Conservation (phyloP, 1,140 invertebrate species). For the Drosophila navojoa region DNA sequence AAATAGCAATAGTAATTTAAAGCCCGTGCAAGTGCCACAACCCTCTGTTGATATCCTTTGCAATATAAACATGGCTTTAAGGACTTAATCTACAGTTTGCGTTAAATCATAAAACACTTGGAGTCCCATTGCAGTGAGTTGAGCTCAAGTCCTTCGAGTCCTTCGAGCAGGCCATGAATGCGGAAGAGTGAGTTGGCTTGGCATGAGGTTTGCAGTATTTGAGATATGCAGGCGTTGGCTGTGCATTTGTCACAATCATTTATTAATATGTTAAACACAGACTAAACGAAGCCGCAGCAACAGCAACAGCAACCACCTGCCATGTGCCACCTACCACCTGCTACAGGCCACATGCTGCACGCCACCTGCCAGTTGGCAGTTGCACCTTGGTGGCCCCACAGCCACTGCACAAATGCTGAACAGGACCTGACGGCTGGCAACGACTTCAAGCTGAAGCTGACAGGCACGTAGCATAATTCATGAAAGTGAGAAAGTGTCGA, state of each 20-base stretch:
- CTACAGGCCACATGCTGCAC: no score
- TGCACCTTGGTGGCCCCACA: slow-evolving; percentile 47
- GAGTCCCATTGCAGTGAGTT: not conserved
- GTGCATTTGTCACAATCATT: slow-evolving; percentile 75
- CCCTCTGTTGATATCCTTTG: no score
- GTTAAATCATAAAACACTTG: slow-evolving; percentile 27
- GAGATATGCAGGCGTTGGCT: slow-evolving; percentile 43
- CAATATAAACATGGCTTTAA: no score
- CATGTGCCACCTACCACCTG: slow-evolving; percentile 12
- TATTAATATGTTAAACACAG: slow-evolving; percentile 75
- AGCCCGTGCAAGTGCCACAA: no score
- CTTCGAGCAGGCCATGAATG: slow-evolving; percentile 29
- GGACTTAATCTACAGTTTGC: not conserved
- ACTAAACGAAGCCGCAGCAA: slow-evolving; percentile 55
- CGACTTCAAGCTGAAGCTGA: slow-evolving; percentile 40
- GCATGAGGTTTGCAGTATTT: slow-evolving; percentile 59
- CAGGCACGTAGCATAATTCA: slow-evolving; percentile 73
- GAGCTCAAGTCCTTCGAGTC: slow-evolving; percentile 3
- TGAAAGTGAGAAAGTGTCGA: slow-evolving; percentile 50
- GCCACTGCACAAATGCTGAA: slow-evolving; percentile 29
- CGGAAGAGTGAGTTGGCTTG: slow-evolving; percentile 1
- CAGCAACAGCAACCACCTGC: slow-evolving; percentile 49
- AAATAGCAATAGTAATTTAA: no score
- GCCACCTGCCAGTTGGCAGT: slow-evolving; percentile 18
- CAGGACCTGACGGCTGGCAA: slow-evolving; percentile 31